Conservation (phyloP, 2,797 vertebrate genomes). For the Luscinia megarhynchos region DNA sequence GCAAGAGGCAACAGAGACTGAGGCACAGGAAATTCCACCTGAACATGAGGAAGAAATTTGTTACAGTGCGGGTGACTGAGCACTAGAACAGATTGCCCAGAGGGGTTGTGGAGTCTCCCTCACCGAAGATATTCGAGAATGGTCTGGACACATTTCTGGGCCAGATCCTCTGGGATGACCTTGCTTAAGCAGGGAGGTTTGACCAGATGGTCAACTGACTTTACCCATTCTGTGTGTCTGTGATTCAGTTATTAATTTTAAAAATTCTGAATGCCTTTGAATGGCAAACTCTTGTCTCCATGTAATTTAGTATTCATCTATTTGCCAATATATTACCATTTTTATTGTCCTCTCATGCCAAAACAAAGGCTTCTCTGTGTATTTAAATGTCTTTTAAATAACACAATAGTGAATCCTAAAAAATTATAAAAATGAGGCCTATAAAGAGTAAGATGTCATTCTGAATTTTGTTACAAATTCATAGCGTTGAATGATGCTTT, state of each 20-base stretch:
- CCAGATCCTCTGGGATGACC: background rate
- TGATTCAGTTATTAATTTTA: background rate
- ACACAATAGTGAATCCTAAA: conserved; percentile 15
- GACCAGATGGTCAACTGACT: background rate
- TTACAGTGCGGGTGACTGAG: background rate
- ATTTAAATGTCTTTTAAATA: conserved; percentile 30
- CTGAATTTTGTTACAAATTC: background rate
- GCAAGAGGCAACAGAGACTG: background rate
- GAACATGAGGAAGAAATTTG: background rate
- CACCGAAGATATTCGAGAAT: background rate
- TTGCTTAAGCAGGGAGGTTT: background rate
- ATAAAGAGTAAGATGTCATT: background rate
- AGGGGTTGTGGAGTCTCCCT: background rate
- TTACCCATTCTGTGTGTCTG: background rate
- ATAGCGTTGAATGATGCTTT: background rate
- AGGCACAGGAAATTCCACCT: background rate
- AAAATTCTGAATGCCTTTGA: conserved; percentile 5
- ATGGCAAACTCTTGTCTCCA: background rate
- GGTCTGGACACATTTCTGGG: background rate
- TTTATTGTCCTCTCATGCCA: background rate
- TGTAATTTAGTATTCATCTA: background rate
- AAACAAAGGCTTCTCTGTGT: background rate
- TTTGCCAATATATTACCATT: background rate
- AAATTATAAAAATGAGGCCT: background rate
- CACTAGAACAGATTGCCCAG: background rate